Evolutionary conservation across 2,888 invertebrate species (phyloP).

Genomic region (Strigamia transsilvanica): DNA sequence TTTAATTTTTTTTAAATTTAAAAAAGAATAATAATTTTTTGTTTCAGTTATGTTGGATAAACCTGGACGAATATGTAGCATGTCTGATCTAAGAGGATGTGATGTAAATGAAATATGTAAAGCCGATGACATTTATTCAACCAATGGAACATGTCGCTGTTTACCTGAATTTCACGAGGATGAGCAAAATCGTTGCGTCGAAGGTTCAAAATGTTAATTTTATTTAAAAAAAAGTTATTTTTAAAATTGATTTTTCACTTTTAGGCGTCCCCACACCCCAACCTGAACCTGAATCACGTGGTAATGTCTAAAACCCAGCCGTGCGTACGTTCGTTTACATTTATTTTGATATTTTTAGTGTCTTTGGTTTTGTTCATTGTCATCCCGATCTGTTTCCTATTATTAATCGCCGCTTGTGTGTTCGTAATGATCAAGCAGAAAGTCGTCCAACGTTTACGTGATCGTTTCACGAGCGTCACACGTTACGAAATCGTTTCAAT

Average conservation of each 20-base stretch:
- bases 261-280: background rate
- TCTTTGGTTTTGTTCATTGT: constrained; percentile 6
- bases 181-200: background rate
- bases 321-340: background rate
- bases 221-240: background rate
- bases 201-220: background rate
- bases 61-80: background rate
- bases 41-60: background rate
- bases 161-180: background rate
- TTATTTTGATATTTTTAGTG: constrained; percentile 27
- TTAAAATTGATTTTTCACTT: background rate
- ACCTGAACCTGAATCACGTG: background rate
- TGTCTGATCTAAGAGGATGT: background rate
- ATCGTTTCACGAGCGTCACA: background rate
- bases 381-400: background rate
- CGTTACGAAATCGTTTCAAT: constrained; percentile 23
- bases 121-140: background rate
- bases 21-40: background rate
- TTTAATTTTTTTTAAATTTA: background rate
- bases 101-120: background rate
- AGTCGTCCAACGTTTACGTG: constrained; percentile 26
- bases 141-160: background rate
- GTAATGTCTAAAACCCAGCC: background rate
- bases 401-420: background rate
- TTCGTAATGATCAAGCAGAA: constrained; percentile 13